Evolutionary conservation across 2,797 vertebrate genomes (phyloP).

Genomic region (Sebastes elongatus): DNA sequence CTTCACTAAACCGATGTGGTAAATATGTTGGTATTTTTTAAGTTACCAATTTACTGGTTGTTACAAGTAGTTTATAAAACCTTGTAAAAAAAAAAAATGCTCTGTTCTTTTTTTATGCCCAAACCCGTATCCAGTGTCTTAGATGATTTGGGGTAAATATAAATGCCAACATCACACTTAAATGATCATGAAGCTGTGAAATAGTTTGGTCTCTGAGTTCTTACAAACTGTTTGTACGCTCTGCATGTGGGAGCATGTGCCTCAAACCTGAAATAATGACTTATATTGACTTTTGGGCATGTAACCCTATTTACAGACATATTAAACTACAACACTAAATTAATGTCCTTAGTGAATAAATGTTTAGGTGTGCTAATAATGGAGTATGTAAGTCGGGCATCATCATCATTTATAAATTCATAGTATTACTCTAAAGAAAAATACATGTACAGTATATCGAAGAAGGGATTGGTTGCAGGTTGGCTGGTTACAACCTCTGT

Average conservation of each 20-base stretch:
- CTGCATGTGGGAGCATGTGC: not conserved
- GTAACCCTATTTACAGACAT: not conserved
- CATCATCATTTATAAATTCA: not conserved
- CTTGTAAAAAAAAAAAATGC: not conserved
- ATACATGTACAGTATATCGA: conserved; percentile 1
- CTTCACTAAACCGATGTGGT: not conserved
- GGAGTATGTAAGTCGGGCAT: not conserved
- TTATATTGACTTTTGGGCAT: not conserved
- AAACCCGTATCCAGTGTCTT: not conserved
- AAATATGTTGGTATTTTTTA: not conserved
- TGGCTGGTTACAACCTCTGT: conserved; percentile 78
- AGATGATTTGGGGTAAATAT: not conserved
- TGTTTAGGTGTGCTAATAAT: not conserved
- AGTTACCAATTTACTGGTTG: not conserved
- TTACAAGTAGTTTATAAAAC: not conserved
- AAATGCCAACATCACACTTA: not conserved
- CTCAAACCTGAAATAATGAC: conserved; percentile 2
- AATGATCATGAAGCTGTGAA: conserved; percentile 59
- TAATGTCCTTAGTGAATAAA: not conserved
- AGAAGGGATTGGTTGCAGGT: conserved; percentile 43
- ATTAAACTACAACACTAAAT: conserved; percentile 37
- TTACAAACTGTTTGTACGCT: not conserved
- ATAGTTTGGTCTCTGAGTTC: conserved; percentile 7
- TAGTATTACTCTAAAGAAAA: not conserved
- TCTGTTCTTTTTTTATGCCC: not conserved